phyloP scores from a whole-genome alignment of 2,113 vertebrate genomes.

The Vombatus ursinus region DNA sequence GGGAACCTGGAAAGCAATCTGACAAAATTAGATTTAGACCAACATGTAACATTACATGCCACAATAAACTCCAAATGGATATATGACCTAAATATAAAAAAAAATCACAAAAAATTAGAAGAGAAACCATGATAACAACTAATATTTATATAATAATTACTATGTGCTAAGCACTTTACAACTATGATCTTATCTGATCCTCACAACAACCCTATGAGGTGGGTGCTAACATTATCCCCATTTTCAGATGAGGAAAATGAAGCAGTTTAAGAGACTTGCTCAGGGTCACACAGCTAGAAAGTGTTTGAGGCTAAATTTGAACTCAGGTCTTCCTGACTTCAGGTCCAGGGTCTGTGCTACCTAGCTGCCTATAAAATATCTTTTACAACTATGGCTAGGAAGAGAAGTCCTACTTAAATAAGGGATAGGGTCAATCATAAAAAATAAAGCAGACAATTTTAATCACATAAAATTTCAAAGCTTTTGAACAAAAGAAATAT shows the following conservation, averaged over 20 bases:
- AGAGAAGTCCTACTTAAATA: neutral
- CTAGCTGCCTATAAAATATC: neutral
- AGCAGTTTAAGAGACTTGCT: neutral
- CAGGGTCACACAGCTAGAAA: neutral
- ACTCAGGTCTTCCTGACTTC: neutral
- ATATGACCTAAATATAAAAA: neutral
- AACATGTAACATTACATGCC: neutral
- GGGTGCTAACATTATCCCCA: neutral
- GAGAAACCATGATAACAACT: neutral
- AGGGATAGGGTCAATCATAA: neutral
- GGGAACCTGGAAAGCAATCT: neutral
- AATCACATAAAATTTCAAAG: neutral
- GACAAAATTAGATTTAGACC: neutral
- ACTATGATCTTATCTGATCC: neutral
- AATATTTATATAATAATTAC: neutral
- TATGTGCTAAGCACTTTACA: neutral
- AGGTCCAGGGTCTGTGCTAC: neutral
- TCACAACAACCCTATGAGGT: neutral
- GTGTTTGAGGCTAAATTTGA: neutral
- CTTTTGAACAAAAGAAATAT: neutral
- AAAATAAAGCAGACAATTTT: neutral
- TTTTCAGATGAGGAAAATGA: neutral
- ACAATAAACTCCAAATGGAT: neutral
- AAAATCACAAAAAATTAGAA: neutral
- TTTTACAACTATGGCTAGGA: neutral